Percentiles rank a stretch among this genome's conserved stretches.
Evolutionary conservation across 2,113 vertebrate genomes (phyloP).

Genomic region (Dolichotis patagonum): DNA sequence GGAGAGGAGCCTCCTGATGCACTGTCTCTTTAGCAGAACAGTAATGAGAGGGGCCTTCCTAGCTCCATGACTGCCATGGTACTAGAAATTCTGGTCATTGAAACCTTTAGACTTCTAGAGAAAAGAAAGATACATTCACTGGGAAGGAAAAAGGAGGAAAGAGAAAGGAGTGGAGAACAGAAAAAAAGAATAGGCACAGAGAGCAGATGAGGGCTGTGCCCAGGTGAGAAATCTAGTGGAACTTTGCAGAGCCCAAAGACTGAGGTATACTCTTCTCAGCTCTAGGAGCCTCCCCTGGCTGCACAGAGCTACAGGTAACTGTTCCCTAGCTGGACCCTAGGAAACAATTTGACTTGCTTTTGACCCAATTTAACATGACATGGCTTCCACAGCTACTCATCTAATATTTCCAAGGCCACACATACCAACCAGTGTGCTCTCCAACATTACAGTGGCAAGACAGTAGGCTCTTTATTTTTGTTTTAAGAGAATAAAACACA

Average conservation of each 20-base stretch:
- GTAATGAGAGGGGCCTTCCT: background rate
- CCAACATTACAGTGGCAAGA: background rate
- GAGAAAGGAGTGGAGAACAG: background rate
- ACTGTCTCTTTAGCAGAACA: background rate
- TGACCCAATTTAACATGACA: background rate
- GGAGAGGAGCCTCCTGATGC: background rate
- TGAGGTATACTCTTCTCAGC: background rate
- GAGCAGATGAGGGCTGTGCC: too few species aligned
- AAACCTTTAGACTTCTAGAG: conserved; percentile 27
- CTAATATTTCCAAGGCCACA: background rate
- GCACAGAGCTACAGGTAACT: background rate
- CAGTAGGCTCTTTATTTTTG: background rate
- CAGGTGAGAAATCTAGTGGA: background rate
- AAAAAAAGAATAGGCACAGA: background rate
- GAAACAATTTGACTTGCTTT: background rate
- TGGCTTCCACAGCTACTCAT: background rate
- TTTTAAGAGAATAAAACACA: too few species aligned
- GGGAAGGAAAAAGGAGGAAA: background rate
- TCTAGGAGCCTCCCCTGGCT: background rate
- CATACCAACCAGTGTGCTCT: background rate
- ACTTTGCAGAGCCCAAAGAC: background rate
- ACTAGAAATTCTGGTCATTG: background rate
- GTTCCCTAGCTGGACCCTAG: background rate
- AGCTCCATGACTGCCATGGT: background rate
- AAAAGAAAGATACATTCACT: background rate